Conservation (phyloP, 2,797 vertebrate species). For the Microctenopoma stevenorrisi region DNA sequence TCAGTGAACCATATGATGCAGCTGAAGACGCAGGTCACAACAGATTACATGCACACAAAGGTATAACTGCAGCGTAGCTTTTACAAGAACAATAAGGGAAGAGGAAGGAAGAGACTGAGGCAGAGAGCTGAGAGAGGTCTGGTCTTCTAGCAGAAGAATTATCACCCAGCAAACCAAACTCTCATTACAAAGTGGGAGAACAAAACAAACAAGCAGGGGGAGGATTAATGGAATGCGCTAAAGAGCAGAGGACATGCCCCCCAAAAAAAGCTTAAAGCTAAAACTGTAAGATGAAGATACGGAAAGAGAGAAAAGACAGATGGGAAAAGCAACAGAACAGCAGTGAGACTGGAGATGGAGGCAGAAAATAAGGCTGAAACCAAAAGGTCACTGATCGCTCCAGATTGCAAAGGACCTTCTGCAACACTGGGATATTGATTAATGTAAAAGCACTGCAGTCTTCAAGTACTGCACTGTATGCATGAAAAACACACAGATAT, state of each 20-base stretch:
- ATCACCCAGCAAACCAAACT: neutral
- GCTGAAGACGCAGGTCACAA: conserved; percentile 25
- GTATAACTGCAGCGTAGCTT: neutral
- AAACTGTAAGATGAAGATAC: neutral
- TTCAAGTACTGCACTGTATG: conserved; percentile 6
- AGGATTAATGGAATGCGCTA: neutral
- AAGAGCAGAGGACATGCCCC: neutral
- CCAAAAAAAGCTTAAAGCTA: neutral
- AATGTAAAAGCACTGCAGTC: conserved; percentile 41
- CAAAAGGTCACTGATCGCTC: conserved; percentile 63
- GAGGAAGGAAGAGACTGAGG: neutral
- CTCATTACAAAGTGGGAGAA: neutral
- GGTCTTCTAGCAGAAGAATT: conserved; percentile 1
- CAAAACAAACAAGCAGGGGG: conserved; percentile 7
- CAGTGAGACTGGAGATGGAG: conserved; percentile 22
- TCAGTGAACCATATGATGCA: conserved; percentile 44
- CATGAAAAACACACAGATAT: conserved; percentile 16
- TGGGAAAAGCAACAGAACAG: conserved; percentile 30
- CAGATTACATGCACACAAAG: conserved; percentile 20
- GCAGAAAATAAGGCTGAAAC: conserved; percentile 46
- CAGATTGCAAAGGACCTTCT: conserved; percentile 43
- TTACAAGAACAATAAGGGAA: neutral
- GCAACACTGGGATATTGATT: conserved; percentile 51
- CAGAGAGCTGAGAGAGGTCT: conserved; percentile 1
- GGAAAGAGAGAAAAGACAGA: conserved; percentile 24